These are phyloP conservation scores for Colossoma macropomum DNA, from an alignment of 2,113 vertebrate genomes.

Conservation along the genomic window DNA sequence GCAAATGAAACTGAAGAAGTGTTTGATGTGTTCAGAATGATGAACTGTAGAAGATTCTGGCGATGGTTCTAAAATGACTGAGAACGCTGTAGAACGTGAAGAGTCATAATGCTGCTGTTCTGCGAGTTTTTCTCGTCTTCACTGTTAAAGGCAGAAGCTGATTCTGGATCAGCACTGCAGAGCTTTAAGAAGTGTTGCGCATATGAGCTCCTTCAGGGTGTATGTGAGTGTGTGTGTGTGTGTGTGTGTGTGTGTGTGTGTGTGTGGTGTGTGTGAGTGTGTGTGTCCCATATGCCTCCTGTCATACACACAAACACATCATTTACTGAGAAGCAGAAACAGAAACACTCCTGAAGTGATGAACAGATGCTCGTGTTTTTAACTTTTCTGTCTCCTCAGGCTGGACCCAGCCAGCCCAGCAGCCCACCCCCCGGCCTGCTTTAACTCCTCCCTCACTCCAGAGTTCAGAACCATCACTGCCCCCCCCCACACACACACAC, in stretches of 20 bases:
- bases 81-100: too few relatives aligned
- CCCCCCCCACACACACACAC: too few relatives aligned
- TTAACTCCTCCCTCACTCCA: background rate
- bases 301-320: background rate
- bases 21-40: too few relatives aligned
- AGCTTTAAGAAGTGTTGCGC: background rate
- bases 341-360: background rate
- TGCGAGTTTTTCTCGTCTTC: too few relatives aligned
- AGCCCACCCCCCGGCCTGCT: background rate
- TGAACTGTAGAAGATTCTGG: too few relatives aligned
- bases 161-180: background rate
- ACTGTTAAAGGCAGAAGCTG: background rate
- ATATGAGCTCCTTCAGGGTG: conserved; percentile 19
- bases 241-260: background rate
- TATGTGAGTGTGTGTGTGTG: background rate
- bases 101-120: too few relatives aligned
- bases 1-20: too few relatives aligned
- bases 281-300: background rate
- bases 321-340: too few relatives aligned
- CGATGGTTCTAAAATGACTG: too few relatives aligned
- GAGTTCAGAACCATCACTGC: too few relatives aligned
- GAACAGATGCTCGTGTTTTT: conserved; percentile 5
- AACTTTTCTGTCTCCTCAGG: background rate
- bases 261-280: background rate
- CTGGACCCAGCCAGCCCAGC: background rate